Percentiles rank a stretch among this genome's conserved stretches.
Evolutionary conservation across 1,140 invertebrate genomes (phyloP).

Genomic region (Brachionus rotundiformis): DNA sequence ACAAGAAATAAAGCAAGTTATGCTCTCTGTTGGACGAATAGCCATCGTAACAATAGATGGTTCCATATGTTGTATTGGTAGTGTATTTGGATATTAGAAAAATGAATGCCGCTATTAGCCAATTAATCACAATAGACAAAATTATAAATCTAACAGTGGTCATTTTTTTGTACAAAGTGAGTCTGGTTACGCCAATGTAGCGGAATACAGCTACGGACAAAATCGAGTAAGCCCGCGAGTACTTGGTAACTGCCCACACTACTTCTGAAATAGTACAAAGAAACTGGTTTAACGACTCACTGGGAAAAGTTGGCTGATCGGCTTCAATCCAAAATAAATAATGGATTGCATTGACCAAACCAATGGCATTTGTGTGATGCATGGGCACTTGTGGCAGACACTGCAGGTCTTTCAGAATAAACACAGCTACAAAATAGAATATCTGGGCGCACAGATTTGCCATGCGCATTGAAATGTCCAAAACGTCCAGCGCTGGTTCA

Average conservation of each 20-base stretch:
- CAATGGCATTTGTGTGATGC: slow-evolving; percentile 25
- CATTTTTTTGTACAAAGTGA: slow-evolving; percentile 1
- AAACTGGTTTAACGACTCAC: neutral
- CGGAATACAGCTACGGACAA: neutral
- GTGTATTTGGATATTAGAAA: slow-evolving; percentile 19
- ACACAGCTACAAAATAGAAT: neutral
- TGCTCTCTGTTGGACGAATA: neutral
- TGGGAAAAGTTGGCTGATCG: neutral
- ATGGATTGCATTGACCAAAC: neutral
- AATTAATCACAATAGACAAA: neutral
- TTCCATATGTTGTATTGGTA: neutral
- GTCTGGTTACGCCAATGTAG: slow-evolving; percentile 3
- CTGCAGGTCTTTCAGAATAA: neutral
- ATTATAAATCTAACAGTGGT: neutral
- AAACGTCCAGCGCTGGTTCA: neutral
- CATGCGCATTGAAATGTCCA: neutral
- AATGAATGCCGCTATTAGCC: neutral
- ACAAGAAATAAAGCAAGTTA: neutral
- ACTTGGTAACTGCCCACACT: neutral
- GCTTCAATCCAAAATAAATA: neutral
- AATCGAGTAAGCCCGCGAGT: slow-evolving; percentile 14
- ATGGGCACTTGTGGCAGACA: neutral
- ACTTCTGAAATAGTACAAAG: slow-evolving; percentile 4
- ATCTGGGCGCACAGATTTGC: neutral
- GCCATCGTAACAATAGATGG: slow-evolving; percentile 38